Evolutionary conservation across 2,888 invertebrate genomes (phyloP).

Genomic region (Chalcis sispes): DNA sequence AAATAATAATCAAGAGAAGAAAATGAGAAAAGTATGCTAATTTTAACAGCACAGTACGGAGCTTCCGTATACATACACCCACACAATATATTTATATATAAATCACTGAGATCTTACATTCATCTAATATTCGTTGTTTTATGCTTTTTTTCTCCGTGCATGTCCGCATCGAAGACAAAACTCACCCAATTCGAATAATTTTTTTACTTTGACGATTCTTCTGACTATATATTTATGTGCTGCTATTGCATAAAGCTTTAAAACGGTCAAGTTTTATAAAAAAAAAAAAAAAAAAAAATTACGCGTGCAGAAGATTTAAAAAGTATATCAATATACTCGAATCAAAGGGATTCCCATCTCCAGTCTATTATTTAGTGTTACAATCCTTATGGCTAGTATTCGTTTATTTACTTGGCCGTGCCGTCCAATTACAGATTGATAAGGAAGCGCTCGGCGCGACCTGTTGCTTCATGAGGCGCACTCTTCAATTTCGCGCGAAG

Average conservation of each 20-base stretch:
- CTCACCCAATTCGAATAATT: neutral
- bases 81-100: constrained; percentile 27
- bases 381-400: no score
- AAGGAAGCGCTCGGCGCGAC: neutral
- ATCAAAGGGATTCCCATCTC: neutral
- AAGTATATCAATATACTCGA: neutral
- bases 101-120: constrained; percentile 46
- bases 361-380: neutral
- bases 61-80: constrained; percentile 1
- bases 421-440: neutral
- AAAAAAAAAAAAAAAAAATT: no score
- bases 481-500: neutral
- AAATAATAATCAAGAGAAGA: neutral
- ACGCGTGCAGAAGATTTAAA: neutral
- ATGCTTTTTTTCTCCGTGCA: neutral
- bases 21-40: constrained; percentile 19
- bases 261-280: no score
- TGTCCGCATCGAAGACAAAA: neutral
- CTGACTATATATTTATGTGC: neutral
- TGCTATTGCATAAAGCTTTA: no score
- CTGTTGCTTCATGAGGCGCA: neutral
- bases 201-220: neutral
- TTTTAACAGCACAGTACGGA: constrained; percentile 17
- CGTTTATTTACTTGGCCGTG: neutral
- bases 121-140: constrained; percentile 34